These are phyloP conservation scores for Ariopsis seemanni DNA, from an alignment of 2,113 vertebrate species.

Conservation along the genomic window DNA sequence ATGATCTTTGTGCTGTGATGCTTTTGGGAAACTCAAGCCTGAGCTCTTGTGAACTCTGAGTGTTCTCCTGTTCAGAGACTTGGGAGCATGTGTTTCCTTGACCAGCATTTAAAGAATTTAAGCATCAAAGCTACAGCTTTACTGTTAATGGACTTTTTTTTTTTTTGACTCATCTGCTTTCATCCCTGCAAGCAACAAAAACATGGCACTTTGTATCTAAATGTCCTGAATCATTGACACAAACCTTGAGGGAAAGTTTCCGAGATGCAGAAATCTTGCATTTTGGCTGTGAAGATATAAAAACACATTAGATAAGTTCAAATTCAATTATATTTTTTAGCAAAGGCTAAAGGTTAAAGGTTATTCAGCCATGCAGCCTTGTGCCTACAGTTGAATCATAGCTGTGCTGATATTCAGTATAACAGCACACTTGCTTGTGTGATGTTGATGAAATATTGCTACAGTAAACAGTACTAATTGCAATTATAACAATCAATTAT, in stretches of 20 bases:
- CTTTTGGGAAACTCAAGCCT: too few species aligned
- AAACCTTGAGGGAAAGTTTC: slow-evolving; percentile 86
- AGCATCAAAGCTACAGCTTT: background rate
- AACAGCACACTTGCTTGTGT: background rate
- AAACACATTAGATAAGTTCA: background rate
- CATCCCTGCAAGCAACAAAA: background rate
- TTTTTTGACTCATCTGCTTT: background rate
- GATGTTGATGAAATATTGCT: background rate
- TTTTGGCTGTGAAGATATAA: slow-evolving; percentile 74
- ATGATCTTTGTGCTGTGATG: too few species aligned
- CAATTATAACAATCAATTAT: background rate
- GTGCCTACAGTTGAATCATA: background rate
- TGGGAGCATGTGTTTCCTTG: background rate
- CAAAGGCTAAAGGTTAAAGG: background rate
- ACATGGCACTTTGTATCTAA: background rate
- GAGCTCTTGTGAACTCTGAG: background rate
- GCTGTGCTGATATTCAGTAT: background rate
- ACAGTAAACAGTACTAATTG: background rate
- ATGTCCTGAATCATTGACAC: background rate
- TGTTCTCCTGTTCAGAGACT: background rate
- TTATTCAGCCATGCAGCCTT: background rate
- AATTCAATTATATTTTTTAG: background rate
- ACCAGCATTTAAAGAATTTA: background rate
- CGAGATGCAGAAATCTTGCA: slow-evolving; percentile 88
- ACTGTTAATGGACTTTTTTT: background rate